phyloP scores from a whole-genome alignment of 2,797 vertebrate species.

The Eulemur mongoz region DNA sequence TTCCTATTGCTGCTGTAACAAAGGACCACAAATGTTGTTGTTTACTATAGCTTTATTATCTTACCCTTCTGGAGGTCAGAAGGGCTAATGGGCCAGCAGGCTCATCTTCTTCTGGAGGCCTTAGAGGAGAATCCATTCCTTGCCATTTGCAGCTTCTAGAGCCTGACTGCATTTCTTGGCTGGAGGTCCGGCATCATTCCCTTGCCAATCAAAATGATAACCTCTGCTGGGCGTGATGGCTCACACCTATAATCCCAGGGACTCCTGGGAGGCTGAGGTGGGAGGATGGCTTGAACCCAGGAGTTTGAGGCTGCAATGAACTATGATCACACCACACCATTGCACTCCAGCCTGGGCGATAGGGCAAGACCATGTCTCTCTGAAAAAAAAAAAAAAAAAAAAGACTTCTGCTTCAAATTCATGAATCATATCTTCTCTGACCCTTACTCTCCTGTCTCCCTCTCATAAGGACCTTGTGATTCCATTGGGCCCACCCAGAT shows the following conservation, averaged over 20 bases:
- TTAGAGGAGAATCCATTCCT: background rate
- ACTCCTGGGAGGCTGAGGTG: background rate
- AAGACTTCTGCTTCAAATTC: background rate
- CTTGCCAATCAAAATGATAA: background rate
- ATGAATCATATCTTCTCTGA: background rate
- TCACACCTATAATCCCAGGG: background rate
- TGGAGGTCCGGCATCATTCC: background rate
- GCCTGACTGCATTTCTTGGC: background rate
- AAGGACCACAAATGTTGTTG: background rate
- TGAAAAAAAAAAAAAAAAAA: no score
- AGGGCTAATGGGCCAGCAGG: background rate
- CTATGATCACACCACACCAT: background rate
- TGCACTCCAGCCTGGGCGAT: background rate
- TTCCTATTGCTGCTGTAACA: background rate
- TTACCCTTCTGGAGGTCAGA: background rate
- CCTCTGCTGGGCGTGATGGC: background rate
- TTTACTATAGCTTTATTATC: background rate
- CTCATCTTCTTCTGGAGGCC: background rate
- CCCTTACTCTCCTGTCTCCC: background rate
- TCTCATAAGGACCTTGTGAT: background rate
- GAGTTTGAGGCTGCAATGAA: background rate
- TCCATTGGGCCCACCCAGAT: no score
- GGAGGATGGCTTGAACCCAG: background rate
- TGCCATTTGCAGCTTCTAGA: background rate
- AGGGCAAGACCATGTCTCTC: no score